Conservation (phyloP, 1,140 invertebrate species). For the Zaprionus taronus region DNA sequence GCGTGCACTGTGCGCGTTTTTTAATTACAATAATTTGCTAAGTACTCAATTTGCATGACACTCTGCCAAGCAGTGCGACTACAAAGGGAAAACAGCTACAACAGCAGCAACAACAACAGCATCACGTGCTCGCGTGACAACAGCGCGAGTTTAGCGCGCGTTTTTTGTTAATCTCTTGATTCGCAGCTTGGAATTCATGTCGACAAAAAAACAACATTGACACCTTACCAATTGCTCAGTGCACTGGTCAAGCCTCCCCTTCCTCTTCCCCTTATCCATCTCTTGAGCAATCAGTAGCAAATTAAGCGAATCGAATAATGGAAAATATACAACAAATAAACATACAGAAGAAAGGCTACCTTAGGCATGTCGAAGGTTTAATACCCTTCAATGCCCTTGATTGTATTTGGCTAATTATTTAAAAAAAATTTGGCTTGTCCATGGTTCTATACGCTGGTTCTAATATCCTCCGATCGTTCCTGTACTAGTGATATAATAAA, state of each 20-base stretch:
- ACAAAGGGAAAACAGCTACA: neutral
- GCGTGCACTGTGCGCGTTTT: conserved; percentile 23
- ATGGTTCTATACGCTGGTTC: too few species aligned
- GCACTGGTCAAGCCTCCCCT: conserved; percentile 46
- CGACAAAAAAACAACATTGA: conserved; percentile 54
- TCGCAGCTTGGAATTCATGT: conserved; percentile 42
- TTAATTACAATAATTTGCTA: conserved; percentile 70
- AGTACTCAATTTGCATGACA: conserved; percentile 71
- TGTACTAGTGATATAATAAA: too few species aligned
- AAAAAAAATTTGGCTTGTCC: too few species aligned
- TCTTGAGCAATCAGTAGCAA: conserved; percentile 22
- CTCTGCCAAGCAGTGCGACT: conserved; percentile 24
- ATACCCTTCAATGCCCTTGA: too few species aligned
- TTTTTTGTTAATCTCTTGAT: conserved; percentile 38
- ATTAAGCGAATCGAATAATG: conserved; percentile 31
- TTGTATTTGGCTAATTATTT: too few species aligned
- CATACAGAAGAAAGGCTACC: too few species aligned
- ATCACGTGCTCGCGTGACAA: conserved; percentile 64
- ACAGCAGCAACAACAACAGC: conserved; percentile 1
- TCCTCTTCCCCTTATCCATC: neutral
- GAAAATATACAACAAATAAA: conserved; percentile 4
- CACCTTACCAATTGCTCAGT: conserved; percentile 58
- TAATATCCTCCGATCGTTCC: too few species aligned
- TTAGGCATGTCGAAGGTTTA: too few species aligned
- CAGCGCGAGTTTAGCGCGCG: conserved; percentile 23